Conservation (phyloP, 2,113 vertebrate genomes). For the Egretta garzetta region DNA sequence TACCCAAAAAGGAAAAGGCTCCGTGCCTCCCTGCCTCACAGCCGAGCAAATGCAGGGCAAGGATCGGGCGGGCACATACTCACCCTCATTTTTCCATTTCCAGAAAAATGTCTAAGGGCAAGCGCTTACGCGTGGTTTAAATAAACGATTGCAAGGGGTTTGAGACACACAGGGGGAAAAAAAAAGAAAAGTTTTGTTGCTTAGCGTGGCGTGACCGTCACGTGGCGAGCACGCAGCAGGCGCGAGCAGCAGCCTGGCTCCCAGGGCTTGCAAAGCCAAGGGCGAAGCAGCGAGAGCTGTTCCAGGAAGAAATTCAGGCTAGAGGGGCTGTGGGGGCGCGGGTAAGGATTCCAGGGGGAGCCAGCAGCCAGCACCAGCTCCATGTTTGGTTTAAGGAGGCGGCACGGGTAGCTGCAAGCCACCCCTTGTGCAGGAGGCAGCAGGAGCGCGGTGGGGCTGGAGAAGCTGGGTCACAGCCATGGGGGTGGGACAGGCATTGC, state of each 20-base stretch:
- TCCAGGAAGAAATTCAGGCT: neutral
- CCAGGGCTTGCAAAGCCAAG: neutral
- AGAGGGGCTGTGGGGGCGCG: neutral
- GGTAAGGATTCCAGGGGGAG: neutral
- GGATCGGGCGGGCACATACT: neutral
- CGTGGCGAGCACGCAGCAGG: rapidly evolving
- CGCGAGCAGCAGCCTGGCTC: neutral
- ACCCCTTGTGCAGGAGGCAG: neutral
- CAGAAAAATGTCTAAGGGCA: neutral
- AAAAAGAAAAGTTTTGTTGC: conserved; percentile 2
- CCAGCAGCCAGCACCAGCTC: neutral
- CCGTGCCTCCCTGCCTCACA: neutral
- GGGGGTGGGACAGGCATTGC: rapidly evolving
- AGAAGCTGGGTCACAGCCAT: neutral
- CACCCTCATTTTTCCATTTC: neutral
- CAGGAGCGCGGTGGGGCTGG: rapidly evolving
- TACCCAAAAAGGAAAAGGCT: neutral
- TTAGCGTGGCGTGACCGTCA: neutral
- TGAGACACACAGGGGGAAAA: neutral
- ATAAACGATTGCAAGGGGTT: conserved; percentile 39
- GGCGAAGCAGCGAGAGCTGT: neutral
- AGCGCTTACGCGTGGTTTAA: neutral
- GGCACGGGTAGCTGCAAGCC: rapidly evolving
- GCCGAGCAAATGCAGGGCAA: neutral
- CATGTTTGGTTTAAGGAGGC: neutral